Base-by-base conservation (phyloP, 2,888 invertebrate genomes). In the Tenthredo scrophulariae region DNA sequence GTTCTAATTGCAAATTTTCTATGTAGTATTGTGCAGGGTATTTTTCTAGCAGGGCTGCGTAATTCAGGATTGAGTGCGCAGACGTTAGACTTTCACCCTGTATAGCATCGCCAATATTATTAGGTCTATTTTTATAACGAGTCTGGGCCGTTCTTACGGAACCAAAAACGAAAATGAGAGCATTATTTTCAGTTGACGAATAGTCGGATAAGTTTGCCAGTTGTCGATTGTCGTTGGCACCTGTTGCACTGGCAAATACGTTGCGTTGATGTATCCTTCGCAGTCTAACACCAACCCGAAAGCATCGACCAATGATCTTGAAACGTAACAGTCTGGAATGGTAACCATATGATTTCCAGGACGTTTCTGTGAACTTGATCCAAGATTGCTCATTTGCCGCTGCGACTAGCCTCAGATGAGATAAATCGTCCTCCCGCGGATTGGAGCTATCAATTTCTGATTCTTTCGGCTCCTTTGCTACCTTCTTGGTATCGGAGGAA, bases 221-320 rank as follows among this genome's bases (percentile, higher is more conserved):
- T 54, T 33, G 50, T 77, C n/a, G n/a, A 54, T 77, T 54, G 18
- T 15, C 29, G 29, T 29, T 54, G 26, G 9, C 54, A 77, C 77
- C 77, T 77, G 77, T 77, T 77, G 77, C 77, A 77, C 54, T 5
- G 29, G n/a, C 2, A n/a, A 54, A 10, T 33, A 77, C 50, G n/a
- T 54, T 77, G 18, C 54, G 15, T 13, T 33, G n/a, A 77, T 54
- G 77, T 18, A 77, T 77, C 29, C 54, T 54, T 77, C 77, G 10
- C 29, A 77, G 54, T 33, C 54, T n/a, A 77, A 26, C 10, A 26
- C n/a, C 54, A n/a, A 54, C 6, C 1, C 13, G 6, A 74, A 40
- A 10, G 9, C 40, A 40, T 67, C 67, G 29, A 13, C 29, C 67
- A 40, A 37, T 33, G 6, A 72, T n/a, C 37, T 26, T 46, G 26